A percentile compares a stretch with the other conserved stretches of the same genome.
These are phyloP conservation scores for Malaclemys terrapin DNA, from an alignment of 2,113 vertebrate genomes.

Conservation along the genomic window DNA sequence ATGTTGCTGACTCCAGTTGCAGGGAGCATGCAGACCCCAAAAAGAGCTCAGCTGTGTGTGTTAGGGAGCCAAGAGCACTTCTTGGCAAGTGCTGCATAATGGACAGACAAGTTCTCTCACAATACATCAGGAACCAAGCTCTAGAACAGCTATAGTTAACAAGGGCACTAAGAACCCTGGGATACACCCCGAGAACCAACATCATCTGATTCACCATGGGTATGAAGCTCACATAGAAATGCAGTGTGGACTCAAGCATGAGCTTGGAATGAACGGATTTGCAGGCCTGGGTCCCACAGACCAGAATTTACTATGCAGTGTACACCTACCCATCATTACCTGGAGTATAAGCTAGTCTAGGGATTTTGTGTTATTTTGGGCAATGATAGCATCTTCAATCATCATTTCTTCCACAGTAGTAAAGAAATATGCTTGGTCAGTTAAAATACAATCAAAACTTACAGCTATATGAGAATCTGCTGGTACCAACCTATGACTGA, in stretches of 20 bases:
- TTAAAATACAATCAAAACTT: not conserved
- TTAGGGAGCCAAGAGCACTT: not conserved
- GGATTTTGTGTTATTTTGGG: not conserved
- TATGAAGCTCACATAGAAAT: not conserved
- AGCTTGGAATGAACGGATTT: not conserved
- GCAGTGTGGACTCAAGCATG: not conserved
- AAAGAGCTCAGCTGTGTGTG: not conserved
- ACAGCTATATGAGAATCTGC: not conserved
- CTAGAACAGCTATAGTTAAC: not conserved
- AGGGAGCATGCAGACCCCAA: not conserved
- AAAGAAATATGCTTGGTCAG: not conserved
- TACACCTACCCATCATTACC: not conserved
- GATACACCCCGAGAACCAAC: not conserved
- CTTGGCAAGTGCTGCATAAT: not conserved
- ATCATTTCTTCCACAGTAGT: not conserved
- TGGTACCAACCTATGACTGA: not conserved
- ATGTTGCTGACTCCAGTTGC: not conserved
- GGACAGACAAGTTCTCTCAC: not conserved
- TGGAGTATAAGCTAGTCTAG: not conserved
- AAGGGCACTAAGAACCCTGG: not conserved
- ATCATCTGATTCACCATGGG: not conserved
- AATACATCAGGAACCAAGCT: not conserved
- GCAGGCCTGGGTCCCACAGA: not conserved
- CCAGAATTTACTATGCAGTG: not conserved
- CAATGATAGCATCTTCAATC: not conserved